These are phyloP conservation scores for Mimachlamys varia DNA, from an alignment of 2,888 invertebrate species.

Conservation along the genomic window DNA sequence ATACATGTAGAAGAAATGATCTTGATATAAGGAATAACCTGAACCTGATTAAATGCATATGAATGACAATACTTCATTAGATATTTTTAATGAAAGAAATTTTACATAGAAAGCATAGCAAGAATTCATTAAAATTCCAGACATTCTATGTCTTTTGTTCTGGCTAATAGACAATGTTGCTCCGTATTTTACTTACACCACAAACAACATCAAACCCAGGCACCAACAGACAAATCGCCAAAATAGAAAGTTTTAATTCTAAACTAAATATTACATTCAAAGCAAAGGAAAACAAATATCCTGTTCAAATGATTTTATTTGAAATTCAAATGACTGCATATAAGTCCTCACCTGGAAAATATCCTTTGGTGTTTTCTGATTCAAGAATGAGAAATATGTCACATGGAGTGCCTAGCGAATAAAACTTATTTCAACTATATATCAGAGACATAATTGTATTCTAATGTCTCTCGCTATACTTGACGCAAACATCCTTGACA, in stretches of 20 bases:
- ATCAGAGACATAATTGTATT: too few relatives aligned
- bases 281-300: constrained; percentile 24
- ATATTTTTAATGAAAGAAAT: too few relatives aligned
- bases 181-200: not conserved
- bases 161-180: not conserved
- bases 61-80: not conserved
- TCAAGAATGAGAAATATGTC: constrained; percentile 33
- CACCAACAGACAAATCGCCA: not conserved
- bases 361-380: constrained; percentile 29
- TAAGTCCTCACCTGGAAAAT: constrained; percentile 4
- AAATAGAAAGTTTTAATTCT: not conserved
- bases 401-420: not conserved
- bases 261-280: constrained; percentile 13
- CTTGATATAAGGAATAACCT: not conserved
- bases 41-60: not conserved
- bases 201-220: constrained; percentile 9
- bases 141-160: not conserved
- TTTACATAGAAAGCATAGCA: not conserved
- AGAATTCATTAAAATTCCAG: not conserved
- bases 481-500: too few relatives aligned
- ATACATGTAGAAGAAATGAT: not conserved
- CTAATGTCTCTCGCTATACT: too few relatives aligned
- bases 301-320: not conserved
- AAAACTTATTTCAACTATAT: too few relatives aligned
- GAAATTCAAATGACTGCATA: not conserved